Conservation (phyloP, 2,888 invertebrate genomes). For the Blastobasis adustella region DNA sequence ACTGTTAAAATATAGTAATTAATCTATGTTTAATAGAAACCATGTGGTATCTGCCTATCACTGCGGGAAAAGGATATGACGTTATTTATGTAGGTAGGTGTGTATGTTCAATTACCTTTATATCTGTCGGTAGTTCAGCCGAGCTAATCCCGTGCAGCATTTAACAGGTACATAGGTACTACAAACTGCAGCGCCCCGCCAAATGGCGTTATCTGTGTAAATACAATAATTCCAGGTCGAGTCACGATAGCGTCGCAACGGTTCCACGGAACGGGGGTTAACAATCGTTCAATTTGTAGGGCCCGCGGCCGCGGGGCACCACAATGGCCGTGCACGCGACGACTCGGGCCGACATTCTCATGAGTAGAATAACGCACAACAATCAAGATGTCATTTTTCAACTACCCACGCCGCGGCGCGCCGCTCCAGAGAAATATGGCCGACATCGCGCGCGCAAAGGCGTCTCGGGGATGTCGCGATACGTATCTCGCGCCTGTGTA, state of each 20-base stretch:
- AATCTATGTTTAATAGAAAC: too few species aligned
- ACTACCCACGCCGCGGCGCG: conserved; percentile 60
- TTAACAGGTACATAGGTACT: too few species aligned
- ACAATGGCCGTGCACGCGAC: conserved; percentile 67
- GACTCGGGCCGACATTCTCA: conserved; percentile 59
- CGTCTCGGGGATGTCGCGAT: conserved; percentile 60
- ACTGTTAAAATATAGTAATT: too few species aligned
- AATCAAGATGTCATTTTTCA: conserved; percentile 76
- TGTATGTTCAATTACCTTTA: too few species aligned
- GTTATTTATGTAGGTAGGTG: too few species aligned
- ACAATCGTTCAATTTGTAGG: conserved; percentile 73
- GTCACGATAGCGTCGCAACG: conserved; percentile 60
- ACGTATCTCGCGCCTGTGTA: conserved; percentile 51
- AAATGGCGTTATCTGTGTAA: conserved; percentile 48
- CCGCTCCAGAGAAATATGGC: conserved; percentile 55
- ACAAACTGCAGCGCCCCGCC: conserved; percentile 19
- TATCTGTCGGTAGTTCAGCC: too few species aligned
- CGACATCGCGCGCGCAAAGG: conserved; percentile 66
- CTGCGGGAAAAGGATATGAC: too few species aligned
- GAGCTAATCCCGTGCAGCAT: too few species aligned
- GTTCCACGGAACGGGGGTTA: conserved; percentile 55
- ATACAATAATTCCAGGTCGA: conserved; percentile 60
- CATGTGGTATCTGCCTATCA: too few species aligned
- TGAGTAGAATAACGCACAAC: conserved; percentile 72
- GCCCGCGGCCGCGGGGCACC: conserved; percentile 44